Base-by-base conservation (phyloP, 2,888 invertebrate species). In the Metopia argyrocephala region DNA sequence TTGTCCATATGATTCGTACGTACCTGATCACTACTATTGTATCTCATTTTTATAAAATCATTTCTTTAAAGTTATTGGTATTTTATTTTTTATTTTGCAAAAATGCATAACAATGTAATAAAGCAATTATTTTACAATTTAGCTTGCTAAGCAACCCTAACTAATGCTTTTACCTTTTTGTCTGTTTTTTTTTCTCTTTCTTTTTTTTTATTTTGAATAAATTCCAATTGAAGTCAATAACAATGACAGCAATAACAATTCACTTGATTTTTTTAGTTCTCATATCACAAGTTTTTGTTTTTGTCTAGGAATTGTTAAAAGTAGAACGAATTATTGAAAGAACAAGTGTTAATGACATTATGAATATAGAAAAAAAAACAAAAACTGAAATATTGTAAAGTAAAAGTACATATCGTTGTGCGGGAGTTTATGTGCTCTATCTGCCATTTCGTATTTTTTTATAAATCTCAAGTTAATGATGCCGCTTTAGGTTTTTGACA, bases 271-370 rank as follows among this genome's bases (percentile, higher is more conserved):
- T 38, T 38, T 12, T 38, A 12, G 38, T 38, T 38, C 38, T 38
- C 38, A 38, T 38, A 38, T 38, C 38, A 38, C 15, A 38, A 12
- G 4, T 52, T 46, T 46, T 9, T 46, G 4, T n/a, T 12, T 52
- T 54, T 1, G 28, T 52, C 38, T 12, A 15, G 38, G 12, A 54
- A 54, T 66, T 25, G 23, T 54, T 54, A 66, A 21, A 45, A 66
- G 38, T 38, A 23, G 5, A 15, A 12, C 12, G 2, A 23, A 21
- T 4, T 15, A 54, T 23, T 3, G 5, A 56, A 56, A 54, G 6
- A 27, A n/a, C 28, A 57, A 57, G 28, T 57, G 57, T 57, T 57
- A 31, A 57, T 56, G 54, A 56, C 54, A 25, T 56, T 56, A 56
- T 38, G 15, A 3, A 38, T 38, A 15, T 15, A 38, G 3, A 38